These are phyloP conservation scores for Falco naumanni DNA, from an alignment of 2,797 vertebrate genomes.

Conservation along the genomic window DNA sequence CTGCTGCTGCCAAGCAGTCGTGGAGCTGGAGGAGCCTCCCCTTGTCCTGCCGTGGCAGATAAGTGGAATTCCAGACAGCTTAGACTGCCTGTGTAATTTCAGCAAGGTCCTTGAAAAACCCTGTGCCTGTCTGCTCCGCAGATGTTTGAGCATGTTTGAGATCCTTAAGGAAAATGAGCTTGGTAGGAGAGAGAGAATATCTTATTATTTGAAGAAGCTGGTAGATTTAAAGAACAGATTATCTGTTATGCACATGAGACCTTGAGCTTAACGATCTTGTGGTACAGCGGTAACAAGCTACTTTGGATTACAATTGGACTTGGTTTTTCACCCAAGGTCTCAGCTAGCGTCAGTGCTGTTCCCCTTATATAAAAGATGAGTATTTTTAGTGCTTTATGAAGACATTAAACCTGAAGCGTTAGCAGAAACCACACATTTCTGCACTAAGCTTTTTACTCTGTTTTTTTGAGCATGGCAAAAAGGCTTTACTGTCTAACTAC, in stretches of 20 bases:
- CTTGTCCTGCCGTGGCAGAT: not conserved
- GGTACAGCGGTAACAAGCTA: not conserved
- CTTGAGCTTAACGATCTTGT: not conserved
- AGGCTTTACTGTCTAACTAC: not conserved
- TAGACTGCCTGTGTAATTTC: not conserved
- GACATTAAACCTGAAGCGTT: not conserved
- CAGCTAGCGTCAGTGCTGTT: rapidly evolving
- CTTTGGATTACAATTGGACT: not conserved
- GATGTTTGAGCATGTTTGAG: not conserved
- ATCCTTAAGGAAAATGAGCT: not conserved
- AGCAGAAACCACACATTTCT: not conserved
- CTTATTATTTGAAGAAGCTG: not conserved
- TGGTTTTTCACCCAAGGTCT: not conserved
- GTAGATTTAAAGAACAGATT: not conserved
- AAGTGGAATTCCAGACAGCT: conserved; percentile 5
- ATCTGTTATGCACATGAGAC: not conserved
- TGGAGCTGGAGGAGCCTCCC: not conserved
- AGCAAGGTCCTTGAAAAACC: not conserved
- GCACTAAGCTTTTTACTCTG: not conserved
- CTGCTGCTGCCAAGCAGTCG: not conserved
- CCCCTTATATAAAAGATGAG: rapidly evolving
- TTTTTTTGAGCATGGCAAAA: not conserved
- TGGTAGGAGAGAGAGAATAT: not conserved
- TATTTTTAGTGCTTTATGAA: not conserved
- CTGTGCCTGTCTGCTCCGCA: not conserved